Conservation (phyloP, 2,888 invertebrate species). For the Junonia oenone region DNA sequence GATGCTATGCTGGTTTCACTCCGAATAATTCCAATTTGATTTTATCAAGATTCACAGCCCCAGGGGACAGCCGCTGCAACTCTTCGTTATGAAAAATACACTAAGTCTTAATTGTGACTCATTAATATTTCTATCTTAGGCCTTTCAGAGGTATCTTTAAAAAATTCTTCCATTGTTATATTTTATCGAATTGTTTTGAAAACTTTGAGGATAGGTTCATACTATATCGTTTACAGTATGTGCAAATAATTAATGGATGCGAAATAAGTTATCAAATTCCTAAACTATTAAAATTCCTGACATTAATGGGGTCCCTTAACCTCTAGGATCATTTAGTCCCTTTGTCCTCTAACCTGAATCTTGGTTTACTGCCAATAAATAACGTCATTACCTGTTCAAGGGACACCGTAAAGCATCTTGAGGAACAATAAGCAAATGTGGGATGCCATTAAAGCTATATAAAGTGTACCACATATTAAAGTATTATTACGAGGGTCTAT, state of each 20-base stretch:
- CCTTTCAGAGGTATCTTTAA: not conserved
- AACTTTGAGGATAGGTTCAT: not conserved
- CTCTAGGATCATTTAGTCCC: conserved; percentile 51
- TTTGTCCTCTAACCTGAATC: conserved; percentile 52
- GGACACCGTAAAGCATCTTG: conserved; percentile 59
- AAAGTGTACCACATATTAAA: conserved; percentile 55
- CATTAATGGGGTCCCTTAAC: conserved; percentile 40
- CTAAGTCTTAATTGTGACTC: conserved; percentile 15
- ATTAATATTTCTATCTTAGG: conserved; percentile 11
- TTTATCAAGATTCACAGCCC: conserved; percentile 41
- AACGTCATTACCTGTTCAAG: conserved; percentile 70
- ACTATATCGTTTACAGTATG: not conserved
- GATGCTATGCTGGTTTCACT: conserved; percentile 45
- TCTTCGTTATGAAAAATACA: conserved; percentile 23
- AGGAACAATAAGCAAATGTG: conserved; percentile 70
- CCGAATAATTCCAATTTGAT: conserved; percentile 47
- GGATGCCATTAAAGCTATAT: conserved; percentile 64
- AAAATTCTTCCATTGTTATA: not conserved
- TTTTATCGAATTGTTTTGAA: no score
- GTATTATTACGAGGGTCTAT: conserved; percentile 44
- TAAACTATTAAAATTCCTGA: conserved; percentile 54
- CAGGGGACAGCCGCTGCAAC: conserved; percentile 25
- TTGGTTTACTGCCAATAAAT: conserved; percentile 62
- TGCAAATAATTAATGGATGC: not conserved
- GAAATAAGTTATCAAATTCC: conserved; percentile 21